Base-by-base conservation (phyloP, 1,140 invertebrate species). In the Saccostrea glomerata region DNA sequence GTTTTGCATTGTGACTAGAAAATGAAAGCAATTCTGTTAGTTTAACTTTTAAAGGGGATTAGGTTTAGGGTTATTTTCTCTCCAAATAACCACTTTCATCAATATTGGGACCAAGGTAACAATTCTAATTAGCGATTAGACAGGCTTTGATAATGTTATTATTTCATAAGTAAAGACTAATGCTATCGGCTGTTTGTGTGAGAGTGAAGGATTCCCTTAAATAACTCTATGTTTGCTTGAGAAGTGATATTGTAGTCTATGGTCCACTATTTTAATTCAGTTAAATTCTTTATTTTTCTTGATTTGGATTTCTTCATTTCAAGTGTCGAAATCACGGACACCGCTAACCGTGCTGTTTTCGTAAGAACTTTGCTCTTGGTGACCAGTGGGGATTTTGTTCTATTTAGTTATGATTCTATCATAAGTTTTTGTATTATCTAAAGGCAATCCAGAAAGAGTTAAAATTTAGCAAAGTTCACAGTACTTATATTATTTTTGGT, bases 51-150 rank as follows among this genome's bases (percentile, higher is more conserved):
- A 25, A 73, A 73, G 30, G 58, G 70, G 70, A 73, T 73, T 73
- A 73, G 23, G 30, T n/a, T 36, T 36, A 25, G 30, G 60, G 30
- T 73, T 25, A 36, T 73, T 73, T 73, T 73, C 70, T 73, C 23
- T 73, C 23, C 70, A 73, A 73, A 73, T 73, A 73, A 13, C 30
- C 5, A 73, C 70, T 73, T 73, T 73, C 30, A 73, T 73, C 70
- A 73, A 73, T 73, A 73, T 73, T 73, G 30, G 70, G 70, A 73
- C 70, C 70, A 73, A 73, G 70, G 70, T 73, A 73, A 73, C 70
- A 73, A 73, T 73, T 73, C 70, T 73, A 73, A 73, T 73, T 73
- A 73, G n/a, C 36, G 70, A 73, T 73, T 73, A 73, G 70, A 36
- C 25, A 25, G 23, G 70, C 70, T 25, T 73, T 73, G 25, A 73